Evolutionary conservation across 2,113 vertebrate genomes (phyloP), one percentile per base, ranked within the genome.

Genomic region (Puffinus mauretanicus): DNA sequence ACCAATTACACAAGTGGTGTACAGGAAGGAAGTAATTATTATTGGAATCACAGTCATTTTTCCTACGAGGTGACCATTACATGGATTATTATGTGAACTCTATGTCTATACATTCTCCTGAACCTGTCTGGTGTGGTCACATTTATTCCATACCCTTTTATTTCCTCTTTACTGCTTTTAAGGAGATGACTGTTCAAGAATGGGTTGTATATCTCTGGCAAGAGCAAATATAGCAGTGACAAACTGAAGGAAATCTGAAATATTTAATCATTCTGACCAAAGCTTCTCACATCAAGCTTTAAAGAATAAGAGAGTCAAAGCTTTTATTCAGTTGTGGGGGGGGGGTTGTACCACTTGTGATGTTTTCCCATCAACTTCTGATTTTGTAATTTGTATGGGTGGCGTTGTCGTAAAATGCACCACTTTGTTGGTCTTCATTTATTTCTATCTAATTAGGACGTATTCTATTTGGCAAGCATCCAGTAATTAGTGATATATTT

Each of bases 381-480:
- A 65, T 93, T 89, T 90, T 90, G 25, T 60, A 85, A 91, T 82
- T 82, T 79, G 72, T 57, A 57, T 72, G 66, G 52, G 49, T 82
- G 81, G 61, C 54, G 61, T 60, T 88, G 55, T 65, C 87, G 51
- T 86, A 89, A 91, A 89, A 85, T 87, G 57, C 76, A 70, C 79
- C 91, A 85, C 47, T 91, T 93, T 91, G 91, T 93, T 96, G 60
- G 70, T 76, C 78, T 93, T 84, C 44, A 29, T 91, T 93, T 95
- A 85, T 93, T 82, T 82, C 84, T 72, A 0, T 94, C 34, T 96
- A 94, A 96, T 96, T 87, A 89, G 66, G 61, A 76, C 3, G 3
- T 64, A 72, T 66, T 96, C 73, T 87, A 16, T 88, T 90, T 95
- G 94, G 91, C 62, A 93, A 90, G 80, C 71, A 80, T 86, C 90